Evolutionary conservation across 2,797 vertebrate species (phyloP).

Genomic region (Parauchenoglanis ngamensis): DNA sequence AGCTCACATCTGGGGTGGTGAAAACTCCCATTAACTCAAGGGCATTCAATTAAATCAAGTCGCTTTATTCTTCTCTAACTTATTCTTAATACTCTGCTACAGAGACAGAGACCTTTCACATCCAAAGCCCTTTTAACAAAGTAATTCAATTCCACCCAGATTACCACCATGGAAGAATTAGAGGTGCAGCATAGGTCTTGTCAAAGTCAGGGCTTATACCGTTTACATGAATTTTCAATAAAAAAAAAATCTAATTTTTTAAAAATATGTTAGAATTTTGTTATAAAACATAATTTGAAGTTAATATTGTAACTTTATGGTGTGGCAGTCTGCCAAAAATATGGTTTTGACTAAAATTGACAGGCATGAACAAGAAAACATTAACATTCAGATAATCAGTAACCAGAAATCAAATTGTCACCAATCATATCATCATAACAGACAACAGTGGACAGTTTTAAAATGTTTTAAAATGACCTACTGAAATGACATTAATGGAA

Average conservation of each 20-base stretch:
- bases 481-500: too few relatives aligned
- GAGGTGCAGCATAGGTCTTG: neutral
- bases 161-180: neutral
- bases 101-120: conserved; percentile 13
- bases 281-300: neutral
- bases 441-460: too few relatives aligned
- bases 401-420: neutral
- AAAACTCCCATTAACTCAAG: conserved; percentile 33
- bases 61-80: conserved; percentile 8
- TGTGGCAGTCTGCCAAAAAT: neutral
- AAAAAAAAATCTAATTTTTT: too few relatives aligned
- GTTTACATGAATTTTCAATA: neutral
- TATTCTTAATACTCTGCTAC: conserved; percentile 5
- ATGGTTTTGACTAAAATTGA: neutral
- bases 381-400: neutral
- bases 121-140: conserved; percentile 6
- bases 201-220: neutral
- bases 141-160: conserved; percentile 26
- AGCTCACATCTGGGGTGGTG: conserved; percentile 9
- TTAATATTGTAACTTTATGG: neutral
- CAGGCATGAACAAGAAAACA: neutral
- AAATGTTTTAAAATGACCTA: neutral
- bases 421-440: neutral
- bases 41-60: conserved; percentile 29
- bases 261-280: neutral